phyloP scores from a whole-genome alignment of 2,113 vertebrate species.

The Setophaga kirtlandii region DNA sequence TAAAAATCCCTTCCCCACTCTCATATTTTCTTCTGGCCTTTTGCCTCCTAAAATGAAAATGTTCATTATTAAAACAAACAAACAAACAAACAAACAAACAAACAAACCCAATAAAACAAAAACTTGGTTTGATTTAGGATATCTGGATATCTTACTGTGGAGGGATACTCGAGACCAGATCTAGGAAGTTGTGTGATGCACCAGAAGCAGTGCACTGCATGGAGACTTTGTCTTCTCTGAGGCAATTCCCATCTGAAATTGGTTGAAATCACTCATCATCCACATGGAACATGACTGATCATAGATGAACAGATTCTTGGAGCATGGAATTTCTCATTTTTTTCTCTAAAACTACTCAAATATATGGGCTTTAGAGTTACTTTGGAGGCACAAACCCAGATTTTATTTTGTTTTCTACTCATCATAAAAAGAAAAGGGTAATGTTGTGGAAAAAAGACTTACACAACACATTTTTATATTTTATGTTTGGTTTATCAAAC shows the following conservation, averaged over 20 bases:
- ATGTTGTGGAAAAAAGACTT: background rate
- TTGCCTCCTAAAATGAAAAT: background rate
- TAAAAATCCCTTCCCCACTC: constrained; percentile 35
- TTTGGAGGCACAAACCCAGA: background rate
- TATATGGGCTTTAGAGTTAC: background rate
- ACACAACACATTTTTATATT: background rate
- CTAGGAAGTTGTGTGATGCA: background rate
- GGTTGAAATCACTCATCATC: background rate
- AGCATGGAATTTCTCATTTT: background rate
- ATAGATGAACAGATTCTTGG: background rate
- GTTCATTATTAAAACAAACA: background rate
- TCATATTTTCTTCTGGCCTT: background rate
- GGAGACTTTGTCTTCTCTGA: background rate
- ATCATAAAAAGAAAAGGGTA: background rate
- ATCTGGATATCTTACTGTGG: background rate
- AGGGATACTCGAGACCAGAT: background rate
- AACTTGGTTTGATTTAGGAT: background rate
- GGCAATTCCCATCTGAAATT: background rate
- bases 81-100: background rate
- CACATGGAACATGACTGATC: background rate
- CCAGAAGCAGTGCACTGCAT: background rate
- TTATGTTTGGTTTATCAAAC: background rate
- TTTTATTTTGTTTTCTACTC: background rate
- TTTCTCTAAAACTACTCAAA: background rate
- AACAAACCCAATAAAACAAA: background rate